Evolutionary conservation across 1,140 invertebrate species (phyloP).

Genomic region (Piezodorus guildinii): DNA sequence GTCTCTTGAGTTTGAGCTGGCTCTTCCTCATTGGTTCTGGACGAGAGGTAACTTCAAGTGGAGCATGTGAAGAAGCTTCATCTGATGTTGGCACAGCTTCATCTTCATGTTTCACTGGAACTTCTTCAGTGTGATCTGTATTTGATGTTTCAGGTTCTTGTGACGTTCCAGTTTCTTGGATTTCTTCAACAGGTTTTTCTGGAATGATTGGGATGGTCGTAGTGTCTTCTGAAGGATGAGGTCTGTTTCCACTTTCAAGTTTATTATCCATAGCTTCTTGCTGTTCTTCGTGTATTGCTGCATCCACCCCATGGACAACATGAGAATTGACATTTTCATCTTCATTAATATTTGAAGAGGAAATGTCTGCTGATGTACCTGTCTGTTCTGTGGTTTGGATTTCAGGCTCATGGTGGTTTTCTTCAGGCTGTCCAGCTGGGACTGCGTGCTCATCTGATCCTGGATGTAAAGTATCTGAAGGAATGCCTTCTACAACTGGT

Average conservation of each 20-base stretch:
- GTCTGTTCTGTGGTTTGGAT: background rate
- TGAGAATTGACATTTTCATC: slow-evolving; percentile 3
- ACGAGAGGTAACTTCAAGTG: background rate
- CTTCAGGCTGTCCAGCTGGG: background rate
- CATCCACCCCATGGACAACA: background rate
- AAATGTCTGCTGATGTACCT: background rate
- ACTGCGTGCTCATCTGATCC: background rate
- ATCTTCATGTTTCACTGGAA: background rate
- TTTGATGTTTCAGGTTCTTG: background rate
- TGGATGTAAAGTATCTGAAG: background rate
- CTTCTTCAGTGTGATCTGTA: background rate
- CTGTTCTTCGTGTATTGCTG: slow-evolving; percentile 2
- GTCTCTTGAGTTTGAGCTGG: background rate
- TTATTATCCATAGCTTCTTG: background rate
- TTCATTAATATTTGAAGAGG: background rate
- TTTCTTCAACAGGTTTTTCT: background rate
- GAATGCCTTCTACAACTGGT: background rate
- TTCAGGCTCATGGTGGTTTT: background rate
- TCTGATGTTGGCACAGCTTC: background rate
- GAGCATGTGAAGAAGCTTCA: background rate
- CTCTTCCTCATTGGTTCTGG: background rate
- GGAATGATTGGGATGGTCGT: background rate
- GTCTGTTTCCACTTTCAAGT: background rate
- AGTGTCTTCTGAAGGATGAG: background rate
- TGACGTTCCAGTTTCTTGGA: background rate